Conservation (phyloP, 2,113 vertebrate species). For the Istiophorus platypterus region DNA sequence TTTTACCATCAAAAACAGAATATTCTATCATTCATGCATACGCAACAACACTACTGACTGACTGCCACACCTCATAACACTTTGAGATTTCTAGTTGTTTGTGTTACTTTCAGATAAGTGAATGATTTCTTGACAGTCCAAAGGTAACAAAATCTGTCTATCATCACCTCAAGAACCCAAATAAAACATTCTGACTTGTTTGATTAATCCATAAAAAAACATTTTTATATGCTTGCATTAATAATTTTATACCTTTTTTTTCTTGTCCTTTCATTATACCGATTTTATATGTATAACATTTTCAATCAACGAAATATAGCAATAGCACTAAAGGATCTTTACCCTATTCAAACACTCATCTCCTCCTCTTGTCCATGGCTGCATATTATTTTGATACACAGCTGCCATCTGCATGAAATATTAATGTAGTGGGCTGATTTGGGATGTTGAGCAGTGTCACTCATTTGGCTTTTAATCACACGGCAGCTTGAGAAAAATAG, state of each 20-base stretch:
- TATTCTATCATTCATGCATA: too few relatives aligned
- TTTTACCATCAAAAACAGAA: too few relatives aligned
- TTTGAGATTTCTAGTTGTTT: too few relatives aligned
- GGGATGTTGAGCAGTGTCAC: conserved; percentile 86
- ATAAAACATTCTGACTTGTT: neutral
- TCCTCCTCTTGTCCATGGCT: conserved; percentile 80
- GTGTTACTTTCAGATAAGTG: too few relatives aligned
- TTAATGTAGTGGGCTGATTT: conserved; percentile 87
- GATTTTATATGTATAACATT: conserved; percentile 22
- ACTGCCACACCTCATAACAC: too few relatives aligned
- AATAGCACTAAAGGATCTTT: conserved; percentile 52
- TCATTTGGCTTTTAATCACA: conserved; percentile 89
- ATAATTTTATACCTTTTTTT: neutral
- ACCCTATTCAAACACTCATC: conserved; percentile 68
- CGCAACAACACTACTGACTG: too few relatives aligned
- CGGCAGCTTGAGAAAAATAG: conserved; percentile 81
- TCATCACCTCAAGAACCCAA: neutral
- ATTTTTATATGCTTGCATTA: neutral
- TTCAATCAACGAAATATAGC: conserved; percentile 39
- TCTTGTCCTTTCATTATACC: neutral
- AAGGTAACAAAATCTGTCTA: neutral
- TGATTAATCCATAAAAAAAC: neutral
- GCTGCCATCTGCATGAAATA: conserved; percentile 88
- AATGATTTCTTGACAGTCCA: neutral
- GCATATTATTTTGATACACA: conserved; percentile 86